Conservation (phyloP, 2,113 vertebrate genomes). For the Melanotaenia duboulayi region DNA sequence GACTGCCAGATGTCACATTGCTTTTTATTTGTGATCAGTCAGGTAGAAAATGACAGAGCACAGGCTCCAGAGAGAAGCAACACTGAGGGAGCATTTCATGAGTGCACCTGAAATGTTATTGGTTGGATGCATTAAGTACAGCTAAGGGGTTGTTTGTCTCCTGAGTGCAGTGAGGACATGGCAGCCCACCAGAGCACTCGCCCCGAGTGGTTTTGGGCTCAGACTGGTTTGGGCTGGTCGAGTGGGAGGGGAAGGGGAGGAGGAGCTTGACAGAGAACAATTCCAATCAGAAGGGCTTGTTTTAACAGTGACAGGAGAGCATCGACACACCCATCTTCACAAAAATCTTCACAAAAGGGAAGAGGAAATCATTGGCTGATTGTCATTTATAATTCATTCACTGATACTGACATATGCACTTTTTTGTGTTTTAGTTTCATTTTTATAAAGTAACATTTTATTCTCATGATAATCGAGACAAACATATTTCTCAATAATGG, state of each 20-base stretch:
- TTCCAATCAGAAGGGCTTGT: conserved; percentile 57
- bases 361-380: background rate
- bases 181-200: conserved; percentile 61
- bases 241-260: conserved; percentile 7
- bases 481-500: background rate
- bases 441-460: background rate
- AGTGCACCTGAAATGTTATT: conserved; percentile 79
- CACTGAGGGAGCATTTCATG: conserved; percentile 60
- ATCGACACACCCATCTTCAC: conserved; percentile 5
- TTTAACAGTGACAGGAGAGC: conserved; percentile 26
- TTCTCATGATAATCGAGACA: background rate
- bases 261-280: conserved; percentile 31
- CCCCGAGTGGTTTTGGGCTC: conserved; percentile 55
- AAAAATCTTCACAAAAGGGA: background rate
- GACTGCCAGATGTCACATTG: conserved; percentile 71
- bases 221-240: conserved; percentile 50
- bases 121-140: conserved; percentile 81
- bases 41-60: conserved; percentile 71
- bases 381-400: background rate
- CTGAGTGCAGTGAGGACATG: conserved; percentile 64
- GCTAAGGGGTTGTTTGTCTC: conserved; percentile 75
- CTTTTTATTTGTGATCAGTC: conserved; percentile 75
- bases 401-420: background rate
- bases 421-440: background rate
- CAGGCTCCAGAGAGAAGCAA: conserved; percentile 57